Conservation (phyloP, 2,113 vertebrate genomes). For the Bolborhynchus lineola region DNA sequence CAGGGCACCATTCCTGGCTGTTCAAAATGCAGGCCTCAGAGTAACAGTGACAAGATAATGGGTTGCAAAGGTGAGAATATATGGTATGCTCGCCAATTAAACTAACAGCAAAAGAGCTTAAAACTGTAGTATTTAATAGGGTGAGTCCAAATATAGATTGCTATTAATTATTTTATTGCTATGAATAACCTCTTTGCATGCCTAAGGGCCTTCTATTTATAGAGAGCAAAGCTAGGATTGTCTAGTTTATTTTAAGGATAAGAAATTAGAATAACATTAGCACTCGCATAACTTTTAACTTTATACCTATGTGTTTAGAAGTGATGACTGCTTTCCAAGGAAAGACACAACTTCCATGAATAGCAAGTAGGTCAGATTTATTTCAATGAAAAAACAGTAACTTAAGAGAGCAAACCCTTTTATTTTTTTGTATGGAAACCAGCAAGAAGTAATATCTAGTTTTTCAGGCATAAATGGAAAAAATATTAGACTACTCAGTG, state of each 20-base stretch:
- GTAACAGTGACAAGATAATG: constrained; percentile 70
- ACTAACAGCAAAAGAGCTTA: constrained; percentile 29
- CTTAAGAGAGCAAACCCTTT: not conserved
- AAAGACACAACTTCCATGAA: not conserved
- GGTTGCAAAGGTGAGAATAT: constrained; percentile 79
- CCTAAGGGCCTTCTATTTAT: constrained; percentile 27
- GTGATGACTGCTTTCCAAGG: not conserved
- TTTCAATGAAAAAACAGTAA: not conserved
- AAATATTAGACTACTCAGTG: not conserved
- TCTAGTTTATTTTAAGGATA: constrained; percentile 56
- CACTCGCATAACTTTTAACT: not conserved
- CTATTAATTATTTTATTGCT: constrained; percentile 27
- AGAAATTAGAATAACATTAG: constrained; percentile 35
- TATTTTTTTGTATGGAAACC: not conserved
- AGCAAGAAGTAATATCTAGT: not conserved
- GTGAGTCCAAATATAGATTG: not conserved
- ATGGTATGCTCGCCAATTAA: constrained; percentile 40
- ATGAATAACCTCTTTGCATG: constrained; percentile 11
- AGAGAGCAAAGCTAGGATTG: constrained; percentile 5
- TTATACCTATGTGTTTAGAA: not conserved
- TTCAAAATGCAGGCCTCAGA: constrained; percentile 71
- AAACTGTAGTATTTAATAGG: constrained; percentile 14
- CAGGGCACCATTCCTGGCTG: constrained; percentile 63
- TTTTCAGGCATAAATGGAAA: not conserved
- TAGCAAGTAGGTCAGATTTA: not conserved